phyloP scores from a whole-genome alignment of 2,888 invertebrate genomes.

The Orgyia antiqua region DNA sequence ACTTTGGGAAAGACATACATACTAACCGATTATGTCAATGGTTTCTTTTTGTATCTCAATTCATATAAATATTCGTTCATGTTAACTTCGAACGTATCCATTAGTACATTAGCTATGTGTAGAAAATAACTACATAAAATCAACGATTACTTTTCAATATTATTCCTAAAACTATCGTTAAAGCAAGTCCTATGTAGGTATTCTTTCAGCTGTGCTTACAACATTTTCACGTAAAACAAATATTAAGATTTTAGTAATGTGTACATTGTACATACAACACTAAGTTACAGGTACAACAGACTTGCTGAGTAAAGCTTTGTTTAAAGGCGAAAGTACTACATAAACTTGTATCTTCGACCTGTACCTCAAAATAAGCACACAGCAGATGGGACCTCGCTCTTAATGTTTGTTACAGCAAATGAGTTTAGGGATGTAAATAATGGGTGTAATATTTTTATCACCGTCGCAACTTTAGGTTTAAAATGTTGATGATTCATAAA shows the following conservation, averaged over 20 bases:
- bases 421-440: neutral
- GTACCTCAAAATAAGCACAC: conserved; percentile 39
- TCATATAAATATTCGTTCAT: too few species aligned
- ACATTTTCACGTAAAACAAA: conserved; percentile 24
- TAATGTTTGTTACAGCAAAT: conserved; percentile 1
- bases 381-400: conserved; percentile 22
- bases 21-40: too few species aligned
- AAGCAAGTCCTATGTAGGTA: too few species aligned
- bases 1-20: too few species aligned
- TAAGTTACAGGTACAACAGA: conserved; percentile 36
- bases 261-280: conserved; percentile 39
- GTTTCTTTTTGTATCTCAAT: too few species aligned
- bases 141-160: too few species aligned
- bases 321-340: conserved; percentile 48
- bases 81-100: too few species aligned
- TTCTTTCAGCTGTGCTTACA: too few species aligned
- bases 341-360: conserved; percentile 46
- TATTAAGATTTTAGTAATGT: conserved; percentile 37
- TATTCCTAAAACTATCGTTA: too few species aligned
- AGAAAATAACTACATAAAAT: too few species aligned
- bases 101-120: too few species aligned
- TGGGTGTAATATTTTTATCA: neutral
- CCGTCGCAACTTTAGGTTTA: neutral
- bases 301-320: conserved; percentile 34
- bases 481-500: too few species aligned